Evolutionary conservation across 2,113 vertebrate genomes (phyloP), one percentile per base, ranked within the genome.

Genomic region (Danionella cerebrum): DNA sequence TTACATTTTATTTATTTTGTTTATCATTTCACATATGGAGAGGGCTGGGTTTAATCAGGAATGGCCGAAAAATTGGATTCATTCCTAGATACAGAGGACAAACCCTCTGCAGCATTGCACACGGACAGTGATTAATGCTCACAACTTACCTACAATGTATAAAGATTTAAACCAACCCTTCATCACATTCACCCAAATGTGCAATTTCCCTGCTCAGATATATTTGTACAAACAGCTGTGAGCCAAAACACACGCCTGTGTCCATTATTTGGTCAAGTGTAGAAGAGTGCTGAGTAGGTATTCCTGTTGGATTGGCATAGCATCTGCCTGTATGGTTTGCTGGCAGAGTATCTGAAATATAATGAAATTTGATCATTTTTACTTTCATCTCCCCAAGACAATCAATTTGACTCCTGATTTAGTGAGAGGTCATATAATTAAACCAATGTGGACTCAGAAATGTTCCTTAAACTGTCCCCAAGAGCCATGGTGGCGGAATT

Each of bases 361-460:
- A 71, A 51, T 35, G 59, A 65, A 76, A 72, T 45, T 42, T 69
- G 66, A 72, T 72, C 62, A 51, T 48, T 62, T 76, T 65, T 54
- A 60, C 58, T 68, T 62, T 65, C 25, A 65, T 72, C 66, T 65
- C 31, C 31, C 8, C 44, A 9, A 24, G 24, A 1, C 8, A 69
- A 76, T 69, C 14, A 60, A 76, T 72, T 60, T 50, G 63, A 67
- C 57, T 75, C 58, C 64, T 47, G 42, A 42, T 63, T 66, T 62
- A 35, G 14, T 2, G 57, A 60, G 27, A 71, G 50, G 57, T 38
- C 53, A 39, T 16, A 25, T 70, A 53, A 51, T 48, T 36, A 62
- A 66, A 12, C 36, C n/a, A n/a, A n/a, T n/a, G n/a, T n/a, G n/a
- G n/a, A n/a, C n/a, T n/a, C n/a, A n/a, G n/a, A n/a, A n/a, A n/a